These are phyloP conservation scores for Cartodere bifasciata DNA, from an alignment of 2,888 invertebrate species.

Conservation along the genomic window DNA sequence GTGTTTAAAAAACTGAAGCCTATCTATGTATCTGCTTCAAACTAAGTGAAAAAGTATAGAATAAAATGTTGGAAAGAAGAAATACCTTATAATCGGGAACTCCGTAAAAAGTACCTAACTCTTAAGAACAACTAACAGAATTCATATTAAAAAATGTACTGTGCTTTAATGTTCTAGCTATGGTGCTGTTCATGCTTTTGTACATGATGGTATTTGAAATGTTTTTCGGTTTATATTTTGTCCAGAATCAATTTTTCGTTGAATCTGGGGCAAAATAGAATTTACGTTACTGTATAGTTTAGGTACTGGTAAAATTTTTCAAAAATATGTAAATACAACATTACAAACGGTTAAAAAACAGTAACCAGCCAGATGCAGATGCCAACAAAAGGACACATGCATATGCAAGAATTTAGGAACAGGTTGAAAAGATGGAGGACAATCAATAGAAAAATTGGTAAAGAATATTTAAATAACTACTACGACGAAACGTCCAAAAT, in stretches of 20 bases:
- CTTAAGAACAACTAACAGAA: conserved; percentile 24
- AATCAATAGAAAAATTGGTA: conserved; percentile 21
- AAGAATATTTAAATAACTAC: too few relatives aligned
- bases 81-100: conserved; percentile 27
- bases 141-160: conserved; percentile 25
- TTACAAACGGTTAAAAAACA: conserved; percentile 25
- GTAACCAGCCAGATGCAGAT: conserved; percentile 36
- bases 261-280: too few relatives aligned
- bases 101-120: conserved; percentile 21
- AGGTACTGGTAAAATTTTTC: too few relatives aligned
- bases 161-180: conserved; percentile 34
- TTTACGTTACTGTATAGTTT: too few relatives aligned
- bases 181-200: conserved; percentile 32
- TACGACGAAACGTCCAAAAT: too few relatives aligned
- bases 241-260: too few relatives aligned
- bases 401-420: conserved; percentile 33
- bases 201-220: conserved; percentile 3
- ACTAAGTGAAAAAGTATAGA: conserved; percentile 10
- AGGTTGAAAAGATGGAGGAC: conserved; percentile 24
- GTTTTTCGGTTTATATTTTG: too few relatives aligned
- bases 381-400: conserved; percentile 35
- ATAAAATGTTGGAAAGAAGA: conserved; percentile 16
- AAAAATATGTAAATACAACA: too few relatives aligned
- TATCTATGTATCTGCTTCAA: conserved; percentile 7
- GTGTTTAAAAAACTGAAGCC: conserved; percentile 1